phyloP scores from a whole-genome alignment of 92 coral and sea anemone genomes.

The Parazoanthus darwini region DNA sequence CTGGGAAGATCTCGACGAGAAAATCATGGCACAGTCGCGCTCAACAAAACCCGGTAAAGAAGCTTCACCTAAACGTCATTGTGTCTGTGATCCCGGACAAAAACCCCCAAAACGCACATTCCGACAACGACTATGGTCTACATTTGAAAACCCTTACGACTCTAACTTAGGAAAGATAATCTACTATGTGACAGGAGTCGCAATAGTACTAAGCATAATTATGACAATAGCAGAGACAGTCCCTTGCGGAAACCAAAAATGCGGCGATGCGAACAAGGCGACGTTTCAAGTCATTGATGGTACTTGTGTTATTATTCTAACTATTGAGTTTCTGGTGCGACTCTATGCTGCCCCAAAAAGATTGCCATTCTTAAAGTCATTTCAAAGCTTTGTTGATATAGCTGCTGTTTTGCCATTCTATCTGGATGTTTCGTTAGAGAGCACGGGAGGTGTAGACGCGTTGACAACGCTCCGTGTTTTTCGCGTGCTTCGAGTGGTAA shows the following conservation, averaged over 20 bases:
- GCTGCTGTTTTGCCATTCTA: slow-evolving; percentile 92
- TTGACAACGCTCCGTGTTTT: slow-evolving; percentile 82
- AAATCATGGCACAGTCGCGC: neutral
- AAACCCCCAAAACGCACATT: slow-evolving; percentile 30
- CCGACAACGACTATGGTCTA: slow-evolving; percentile 72
- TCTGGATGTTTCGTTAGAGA: slow-evolving; percentile 65
- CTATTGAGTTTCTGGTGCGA: slow-evolving; percentile 82
- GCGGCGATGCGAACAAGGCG: slow-evolving; percentile 67
- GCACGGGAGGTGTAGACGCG: slow-evolving; percentile 68
- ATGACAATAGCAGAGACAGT: slow-evolving; percentile 88
- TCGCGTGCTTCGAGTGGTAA: slow-evolving; percentile 90
- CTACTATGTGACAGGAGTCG: slow-evolving; percentile 69
- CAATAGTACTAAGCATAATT: slow-evolving; percentile 75
- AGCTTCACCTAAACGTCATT: slow-evolving; percentile 22
- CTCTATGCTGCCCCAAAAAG: slow-evolving; percentile 84
- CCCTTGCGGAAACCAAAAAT: slow-evolving; percentile 74
- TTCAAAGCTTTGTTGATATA: slow-evolving; percentile 84
- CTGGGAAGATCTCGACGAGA: slow-evolving; percentile 81
- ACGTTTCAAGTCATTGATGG: slow-evolving; percentile 80
- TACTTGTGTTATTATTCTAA: slow-evolving; percentile 78
- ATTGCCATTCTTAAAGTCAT: slow-evolving; percentile 72
- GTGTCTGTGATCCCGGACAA: slow-evolving; percentile 50
- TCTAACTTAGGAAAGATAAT: slow-evolving; percentile 66
- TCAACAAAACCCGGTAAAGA: slow-evolving; percentile 12
- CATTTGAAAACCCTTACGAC: slow-evolving; percentile 81